Base-by-base conservation (phyloP, 92 coral and sea anemone species). In the Scolanthus callimorphus region DNA sequence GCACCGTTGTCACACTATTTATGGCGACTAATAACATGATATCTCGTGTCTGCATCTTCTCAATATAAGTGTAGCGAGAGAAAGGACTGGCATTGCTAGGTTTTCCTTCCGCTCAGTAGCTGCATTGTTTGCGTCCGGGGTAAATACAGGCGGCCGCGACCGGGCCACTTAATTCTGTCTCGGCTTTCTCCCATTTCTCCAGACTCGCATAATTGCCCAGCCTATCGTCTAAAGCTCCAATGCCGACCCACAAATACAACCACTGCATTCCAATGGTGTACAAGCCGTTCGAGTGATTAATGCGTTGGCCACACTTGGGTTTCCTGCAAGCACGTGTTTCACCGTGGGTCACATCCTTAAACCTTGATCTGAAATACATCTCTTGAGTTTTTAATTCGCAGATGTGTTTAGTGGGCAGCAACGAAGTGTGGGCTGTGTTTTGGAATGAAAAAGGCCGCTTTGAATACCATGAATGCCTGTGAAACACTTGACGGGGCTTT, bases 381-480 rank as follows among this genome's bases (percentile, higher is more conserved):
- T 1, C 39, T 34, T 11, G 50, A 8, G 4, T 45, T 20, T 31
- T 38, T 50, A 20, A 51, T 29, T 49, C 20, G 20, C 56, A 60
- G 57, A 51, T 65, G 38, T 65, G 71, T 27, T 25, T 58, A 20
- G 49, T 63, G 59, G 70, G 37, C 21, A n/a, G 20, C 61, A 55
- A 9, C 28, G 65, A 56, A 37, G 54, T 34, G 63, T 57, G 38
- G 64, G 41, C 49, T 34, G 39, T 47, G 59, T 21, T 17, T 20
- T 50, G 60, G 60, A 65, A 70, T 63, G 46, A 51, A 41, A 65
- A 55, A 51, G 25, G 81, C 82, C 85, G 89, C 74, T 86, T 86
- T 79, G 82, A 77, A 86, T 86, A 64, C 81, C 73, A 72, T 28
- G 54, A 78, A 86, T 86, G 70, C 89, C 67, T 81, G 63, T 31